Evolutionary conservation across 2,888 invertebrate species (phyloP), one percentile per base, ranked within the genome.

Genomic region (Choristoneura rosaceana): DNA sequence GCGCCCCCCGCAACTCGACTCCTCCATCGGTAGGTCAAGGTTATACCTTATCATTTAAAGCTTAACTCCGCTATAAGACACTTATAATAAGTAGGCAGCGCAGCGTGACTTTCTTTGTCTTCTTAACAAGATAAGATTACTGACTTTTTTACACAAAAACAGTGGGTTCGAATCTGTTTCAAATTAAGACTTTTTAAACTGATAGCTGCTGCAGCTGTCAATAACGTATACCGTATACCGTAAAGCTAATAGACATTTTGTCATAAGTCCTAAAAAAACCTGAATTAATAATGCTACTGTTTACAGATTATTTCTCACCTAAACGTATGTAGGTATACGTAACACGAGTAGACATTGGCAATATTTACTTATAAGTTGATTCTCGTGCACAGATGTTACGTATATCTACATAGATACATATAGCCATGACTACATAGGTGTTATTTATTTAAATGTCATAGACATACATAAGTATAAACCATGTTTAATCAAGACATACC

Each of bases 11-110:
- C 82, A 80, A 67, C 80, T 88, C 76, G 87, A 87, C 71, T 75
- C 75, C 65, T 85, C 88, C n/a, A 85, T 82, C 75, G 88, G 91
- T 92, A 89, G 82, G 90, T 88, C 83, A 84, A 82, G 82, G 84
- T 52, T 69, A 17, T 8, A 25, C 14, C 55, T 66, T 75, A 70
- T 74, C 71, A 63, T 38, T 43, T 15, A 15, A 50, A 59, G 34
- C 38, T 34, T 34, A 59, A 59, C 59, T 59, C 34, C 12, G 38
- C 17, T 15, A 14, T 43, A 43, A 47, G n/a, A 47, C n/a, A 7
- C 12, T n/a, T n/a, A n/a, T 14, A 5, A n/a, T 14, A 5, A 14
- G 25, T 10, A 2, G 4, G 5, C 38, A 17, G 4, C 2, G 7
- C 4, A 0, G 38, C 7, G 38, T 7, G 38, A 17, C 52, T 55